Base-by-base conservation (phyloP, 2,888 invertebrate species). In the Microctonus aethiopoides region DNA sequence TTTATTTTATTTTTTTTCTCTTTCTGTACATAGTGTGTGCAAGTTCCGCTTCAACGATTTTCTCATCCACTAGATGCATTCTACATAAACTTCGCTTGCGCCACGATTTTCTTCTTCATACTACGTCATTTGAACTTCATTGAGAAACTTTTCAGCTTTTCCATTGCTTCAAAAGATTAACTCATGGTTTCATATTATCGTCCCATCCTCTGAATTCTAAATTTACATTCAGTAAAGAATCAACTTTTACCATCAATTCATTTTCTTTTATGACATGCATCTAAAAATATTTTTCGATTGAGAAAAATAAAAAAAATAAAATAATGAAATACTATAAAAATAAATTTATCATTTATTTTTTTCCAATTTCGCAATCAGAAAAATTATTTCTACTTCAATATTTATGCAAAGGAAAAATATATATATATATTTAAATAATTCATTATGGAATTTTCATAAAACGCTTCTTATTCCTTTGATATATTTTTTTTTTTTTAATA, bases 121-220 rank as follows among this genome's bases (percentile, higher is more conserved):
- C 26, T 57, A 34, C 29, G 16, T 57, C 57, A 13, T 57, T 57
- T 57, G 57, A 57, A 57, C 57, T 57, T 20, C 57, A 16, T n/a
- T 57, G 20, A 57, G 57, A 57, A 57, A 32, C 32, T 57, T 57
- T 57, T 32, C 34, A 34, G 29, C 29, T 57, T n/a, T 16, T 10
- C 16, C 57, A 9, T 20, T 57, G 3, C 9, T 13, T 7, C 1
- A 20, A 16, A 29, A 16, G 26, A 29, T 29, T 29, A 32, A 16
- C 34, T 13, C 9, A 54, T 26, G 13, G 13, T 57, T 57, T n/a
- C 6, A 16, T 9, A 57, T 57, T 57, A 57, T 57, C 16, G 6
- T 46, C 6, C 16, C 6, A 3, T n/a, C 20, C 1, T 16, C 39
- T 4, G 6, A 3, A 5, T 46, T 20, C 7, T 1, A 16, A 46